These are phyloP conservation scores for Ectobius pallidus DNA, from an alignment of 2,888 invertebrate species.

Conservation along the genomic window DNA sequence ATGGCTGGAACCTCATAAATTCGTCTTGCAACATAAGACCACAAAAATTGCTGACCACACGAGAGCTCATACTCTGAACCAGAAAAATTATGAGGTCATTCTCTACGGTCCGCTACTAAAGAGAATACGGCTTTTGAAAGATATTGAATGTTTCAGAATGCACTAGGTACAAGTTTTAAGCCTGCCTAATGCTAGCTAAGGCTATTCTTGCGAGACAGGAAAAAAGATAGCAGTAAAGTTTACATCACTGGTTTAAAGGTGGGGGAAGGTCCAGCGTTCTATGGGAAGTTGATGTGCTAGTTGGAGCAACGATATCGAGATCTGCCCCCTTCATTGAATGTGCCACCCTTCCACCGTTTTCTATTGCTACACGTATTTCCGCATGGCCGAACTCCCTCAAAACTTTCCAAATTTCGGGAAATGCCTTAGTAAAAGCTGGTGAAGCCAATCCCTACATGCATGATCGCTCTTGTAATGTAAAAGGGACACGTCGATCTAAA, in stretches of 20 bases:
- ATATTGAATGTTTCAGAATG: not conserved
- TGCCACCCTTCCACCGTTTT: not conserved
- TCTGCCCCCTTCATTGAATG: not conserved
- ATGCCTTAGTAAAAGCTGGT: not conserved
- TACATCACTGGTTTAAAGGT: not conserved
- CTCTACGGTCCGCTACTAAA: not conserved
- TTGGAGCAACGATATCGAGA: slow-evolving; percentile 8
- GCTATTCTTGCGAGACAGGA: not conserved
- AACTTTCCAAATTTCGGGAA: slow-evolving; percentile 37
- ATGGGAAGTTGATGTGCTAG: not conserved
- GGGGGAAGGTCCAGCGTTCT: not conserved
- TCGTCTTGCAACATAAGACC: not conserved
- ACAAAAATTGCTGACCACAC: not conserved
- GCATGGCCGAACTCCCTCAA: slow-evolving; percentile 35
- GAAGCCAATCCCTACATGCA: slow-evolving; percentile 21
- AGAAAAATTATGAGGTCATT: not conserved
- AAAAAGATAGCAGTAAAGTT: not conserved
- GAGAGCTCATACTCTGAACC: not conserved
- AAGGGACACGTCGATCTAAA: not conserved
- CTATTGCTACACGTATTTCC: slow-evolving; percentile 31
- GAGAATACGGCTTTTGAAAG: not conserved
- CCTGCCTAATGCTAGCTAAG: no score
- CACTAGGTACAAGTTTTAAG: not conserved
- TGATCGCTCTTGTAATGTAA: slow-evolving; percentile 5
- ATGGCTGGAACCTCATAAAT: not conserved